phyloP scores from a whole-genome alignment of 1,140 invertebrate genomes.

The Wasmannia auropunctata region DNA sequence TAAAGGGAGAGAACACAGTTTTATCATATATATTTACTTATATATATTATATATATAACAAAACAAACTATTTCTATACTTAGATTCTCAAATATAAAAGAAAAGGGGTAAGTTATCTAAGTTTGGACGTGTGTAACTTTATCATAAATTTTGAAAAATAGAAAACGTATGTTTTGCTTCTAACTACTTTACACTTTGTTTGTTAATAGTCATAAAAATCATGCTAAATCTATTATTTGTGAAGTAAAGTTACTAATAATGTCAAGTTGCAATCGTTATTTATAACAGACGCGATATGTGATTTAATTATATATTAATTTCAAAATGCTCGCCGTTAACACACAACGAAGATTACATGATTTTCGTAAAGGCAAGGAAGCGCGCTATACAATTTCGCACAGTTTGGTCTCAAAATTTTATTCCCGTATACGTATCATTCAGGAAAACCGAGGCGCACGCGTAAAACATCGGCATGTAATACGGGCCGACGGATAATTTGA shows the following conservation, averaged over 20 bases:
- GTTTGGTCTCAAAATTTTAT: constrained; percentile 31
- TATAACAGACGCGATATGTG: background rate
- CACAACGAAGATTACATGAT: background rate
- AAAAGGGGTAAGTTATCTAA: background rate
- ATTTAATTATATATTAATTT: background rate
- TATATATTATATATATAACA: background rate
- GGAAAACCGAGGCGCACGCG: constrained; percentile 9
- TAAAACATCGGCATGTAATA: constrained; percentile 35
- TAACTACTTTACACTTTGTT: background rate
- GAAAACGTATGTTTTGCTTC: too few relatives aligned
- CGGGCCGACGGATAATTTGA: constrained; percentile 53
- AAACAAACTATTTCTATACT: background rate
- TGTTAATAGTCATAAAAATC: background rate
- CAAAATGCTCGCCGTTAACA: background rate
- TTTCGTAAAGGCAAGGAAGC: background rate
- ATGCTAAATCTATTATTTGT: background rate
- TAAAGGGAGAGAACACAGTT: background rate
- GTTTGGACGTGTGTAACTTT: background rate
- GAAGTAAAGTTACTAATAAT: background rate
- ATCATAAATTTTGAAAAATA: background rate
- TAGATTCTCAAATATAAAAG: background rate
- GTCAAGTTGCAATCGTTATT: background rate
- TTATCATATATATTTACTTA: background rate
- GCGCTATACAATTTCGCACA: background rate
- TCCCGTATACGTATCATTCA: constrained; percentile 32